Evolutionary conservation across 2,888 invertebrate species (phyloP).

Genomic region (Leptopilina syphax): DNA sequence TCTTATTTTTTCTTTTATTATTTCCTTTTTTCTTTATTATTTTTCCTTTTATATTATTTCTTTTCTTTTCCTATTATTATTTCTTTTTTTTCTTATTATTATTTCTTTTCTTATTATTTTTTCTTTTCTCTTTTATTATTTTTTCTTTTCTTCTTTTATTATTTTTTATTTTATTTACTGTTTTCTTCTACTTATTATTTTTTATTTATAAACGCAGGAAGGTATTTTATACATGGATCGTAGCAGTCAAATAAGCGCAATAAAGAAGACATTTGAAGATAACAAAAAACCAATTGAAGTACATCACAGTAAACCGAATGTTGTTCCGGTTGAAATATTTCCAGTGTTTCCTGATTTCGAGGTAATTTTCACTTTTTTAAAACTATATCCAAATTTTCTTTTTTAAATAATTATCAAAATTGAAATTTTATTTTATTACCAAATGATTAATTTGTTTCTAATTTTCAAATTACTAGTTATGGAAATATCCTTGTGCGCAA

Average conservation of each 20-base stretch:
- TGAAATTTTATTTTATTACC: neutral
- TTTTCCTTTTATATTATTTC: neutral
- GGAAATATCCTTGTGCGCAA: slow-evolving; percentile 97
- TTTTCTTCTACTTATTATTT: slow-evolving; percentile 63
- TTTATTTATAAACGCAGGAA: slow-evolving; percentile 77
- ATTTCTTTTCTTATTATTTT: no score
- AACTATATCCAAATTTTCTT: neutral
- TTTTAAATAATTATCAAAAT: neutral
- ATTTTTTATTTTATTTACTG: neutral
- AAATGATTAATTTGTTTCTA: neutral
- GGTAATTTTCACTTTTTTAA: slow-evolving; percentile 52
- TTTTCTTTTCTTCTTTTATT: no score
- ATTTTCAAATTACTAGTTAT: slow-evolving; percentile 76
- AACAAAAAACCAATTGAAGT: slow-evolving; percentile 87
- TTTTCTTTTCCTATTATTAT: no score
- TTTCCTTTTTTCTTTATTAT: slow-evolving; percentile 2
- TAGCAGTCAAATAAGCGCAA: slow-evolving; percentile 95
- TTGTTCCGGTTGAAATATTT: slow-evolving; percentile 90
- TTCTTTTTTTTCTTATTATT: no score
- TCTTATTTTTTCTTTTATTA: neutral
- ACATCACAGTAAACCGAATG: slow-evolving; percentile 96
- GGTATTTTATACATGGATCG: slow-evolving; percentile 95
- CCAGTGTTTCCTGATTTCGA: slow-evolving; percentile 94
- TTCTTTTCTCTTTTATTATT: no score
- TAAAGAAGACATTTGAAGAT: slow-evolving; percentile 95